Percentiles rank a stretch among this genome's conserved stretches.
phyloP scores from a whole-genome alignment of 2,113 vertebrate genomes.

The Leuciscus idus region DNA sequence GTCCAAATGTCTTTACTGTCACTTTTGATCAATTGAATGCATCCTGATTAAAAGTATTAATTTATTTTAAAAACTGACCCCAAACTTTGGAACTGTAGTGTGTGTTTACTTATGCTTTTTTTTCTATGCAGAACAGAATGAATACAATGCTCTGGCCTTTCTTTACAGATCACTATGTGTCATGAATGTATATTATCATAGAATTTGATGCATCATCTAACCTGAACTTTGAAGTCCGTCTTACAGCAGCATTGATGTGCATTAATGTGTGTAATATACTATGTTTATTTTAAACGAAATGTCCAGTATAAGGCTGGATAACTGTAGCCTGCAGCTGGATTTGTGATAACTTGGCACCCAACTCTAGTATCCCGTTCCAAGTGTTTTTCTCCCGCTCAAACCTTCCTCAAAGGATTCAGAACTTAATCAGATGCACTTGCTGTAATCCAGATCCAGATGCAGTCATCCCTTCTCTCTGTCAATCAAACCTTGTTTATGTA shows the following conservation, averaged over 20 bases:
- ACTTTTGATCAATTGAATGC: background rate
- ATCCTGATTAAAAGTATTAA: background rate
- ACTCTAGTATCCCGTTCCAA: background rate
- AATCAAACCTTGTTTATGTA: conserved; percentile 9
- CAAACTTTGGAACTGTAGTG: background rate
- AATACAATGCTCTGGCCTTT: background rate
- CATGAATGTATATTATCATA: background rate
- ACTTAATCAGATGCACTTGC: conserved; percentile 22
- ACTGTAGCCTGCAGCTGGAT: conserved; percentile 20
- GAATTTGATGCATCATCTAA: background rate
- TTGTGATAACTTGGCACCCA: conserved; percentile 35
- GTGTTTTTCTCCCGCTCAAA: background rate
- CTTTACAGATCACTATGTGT: background rate
- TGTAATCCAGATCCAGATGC: conserved; percentile 3
- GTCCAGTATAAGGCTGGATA: conserved; percentile 34
- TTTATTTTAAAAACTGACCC: background rate
- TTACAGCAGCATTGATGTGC: background rate
- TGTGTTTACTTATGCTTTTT: background rate
- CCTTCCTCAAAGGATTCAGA: conserved; percentile 33
- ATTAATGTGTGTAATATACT: conserved; percentile 21
- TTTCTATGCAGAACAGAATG: background rate
- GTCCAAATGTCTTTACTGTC: background rate
- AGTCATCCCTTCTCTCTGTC: background rate
- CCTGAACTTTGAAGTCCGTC: background rate
- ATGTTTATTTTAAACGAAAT: conserved; percentile 36